Base-by-base conservation (phyloP, 2,888 invertebrate genomes). In the Hypercompe scribonia region DNA sequence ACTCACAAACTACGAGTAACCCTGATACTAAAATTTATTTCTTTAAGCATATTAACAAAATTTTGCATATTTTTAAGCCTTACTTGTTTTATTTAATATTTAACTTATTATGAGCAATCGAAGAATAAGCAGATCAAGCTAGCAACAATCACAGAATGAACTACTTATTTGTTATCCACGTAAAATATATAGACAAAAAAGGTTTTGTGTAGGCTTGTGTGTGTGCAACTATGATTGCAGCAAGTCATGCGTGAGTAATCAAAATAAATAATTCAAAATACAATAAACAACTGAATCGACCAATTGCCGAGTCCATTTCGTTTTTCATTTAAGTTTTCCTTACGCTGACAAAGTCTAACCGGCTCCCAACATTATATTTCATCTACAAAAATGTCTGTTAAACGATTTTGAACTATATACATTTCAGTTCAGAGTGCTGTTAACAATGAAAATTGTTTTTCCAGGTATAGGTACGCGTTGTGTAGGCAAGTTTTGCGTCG, bases 401-500 rank as follows among this genome's bases (percentile, higher is more conserved):
- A 61, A 46, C 79, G 66, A 90, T 73, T 83, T 66, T 86, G 77
- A 73, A 71, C 86, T 80, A 81, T 89, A 79, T 61, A 63, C 34
- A 71, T 58, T 75, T 15, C 84, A 68, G 70, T 76, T 82, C 86
- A 85, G 85, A 85, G 78, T 84, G 84, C 82, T 84, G 77, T 87
- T 79, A 83, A 80, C 78, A 83, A 81, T 88, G 86, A 84, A 88
- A 85, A 88, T 85, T 85, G 87, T 87, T 87, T 91, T 89, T 72
- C 76, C 87, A 86, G 87, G 88, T 87, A 83, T 88, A 87, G 85
- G 78, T 87, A 89, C 88, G 87, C 86, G 86, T 90, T 87, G 88
- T 84, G 83, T 87, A 87, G 86, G 89, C 86, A 86, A 89, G 89
- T 88, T 88, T 84, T 86, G 84, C 86, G 87, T 87, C 81, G 81